Conservation (phyloP, 2,113 vertebrate species). For the Hypomesus transpacificus region DNA sequence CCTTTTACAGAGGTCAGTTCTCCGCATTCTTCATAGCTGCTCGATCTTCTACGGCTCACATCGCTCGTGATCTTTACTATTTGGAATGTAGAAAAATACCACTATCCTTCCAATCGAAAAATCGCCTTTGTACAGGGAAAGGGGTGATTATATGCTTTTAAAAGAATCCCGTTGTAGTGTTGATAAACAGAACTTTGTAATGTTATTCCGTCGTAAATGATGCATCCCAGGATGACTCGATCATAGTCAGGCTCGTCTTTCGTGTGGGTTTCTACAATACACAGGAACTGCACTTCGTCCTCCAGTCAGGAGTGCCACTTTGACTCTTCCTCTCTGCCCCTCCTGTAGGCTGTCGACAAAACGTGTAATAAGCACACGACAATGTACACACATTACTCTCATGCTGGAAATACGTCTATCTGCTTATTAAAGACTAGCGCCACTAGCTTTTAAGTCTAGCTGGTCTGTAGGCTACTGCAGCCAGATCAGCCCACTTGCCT, state of each 20-base stretch:
- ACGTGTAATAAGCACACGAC: not conserved
- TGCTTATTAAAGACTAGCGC: no score
- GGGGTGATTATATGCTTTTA: not conserved
- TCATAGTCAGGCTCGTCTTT: constrained; percentile 23
- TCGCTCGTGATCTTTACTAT: not conserved
- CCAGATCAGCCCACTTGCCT: not conserved
- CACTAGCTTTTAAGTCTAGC: no score
- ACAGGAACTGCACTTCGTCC: constrained; percentile 12
- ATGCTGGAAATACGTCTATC: no score
- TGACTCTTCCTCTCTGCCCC: constrained; percentile 20
- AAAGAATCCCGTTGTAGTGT: not conserved
- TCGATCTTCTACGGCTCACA: constrained; percentile 9
- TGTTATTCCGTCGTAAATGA: constrained; percentile 43
- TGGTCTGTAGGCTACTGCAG: no score
- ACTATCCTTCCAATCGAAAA: not conserved
- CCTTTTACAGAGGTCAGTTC: constrained; percentile 56
- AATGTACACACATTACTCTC: no score
- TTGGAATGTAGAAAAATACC: not conserved
- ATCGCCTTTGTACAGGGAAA: not conserved
- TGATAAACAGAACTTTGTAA: not conserved
- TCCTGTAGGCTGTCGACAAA: constrained; percentile 18
- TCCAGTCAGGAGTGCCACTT: not conserved
- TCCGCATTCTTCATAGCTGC: constrained; percentile 49
- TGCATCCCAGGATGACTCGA: constrained; percentile 4
- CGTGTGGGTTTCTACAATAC: constrained; percentile 14